Base-by-base conservation (phyloP, 2,888 invertebrate species). In the Amphipoea oculea region DNA sequence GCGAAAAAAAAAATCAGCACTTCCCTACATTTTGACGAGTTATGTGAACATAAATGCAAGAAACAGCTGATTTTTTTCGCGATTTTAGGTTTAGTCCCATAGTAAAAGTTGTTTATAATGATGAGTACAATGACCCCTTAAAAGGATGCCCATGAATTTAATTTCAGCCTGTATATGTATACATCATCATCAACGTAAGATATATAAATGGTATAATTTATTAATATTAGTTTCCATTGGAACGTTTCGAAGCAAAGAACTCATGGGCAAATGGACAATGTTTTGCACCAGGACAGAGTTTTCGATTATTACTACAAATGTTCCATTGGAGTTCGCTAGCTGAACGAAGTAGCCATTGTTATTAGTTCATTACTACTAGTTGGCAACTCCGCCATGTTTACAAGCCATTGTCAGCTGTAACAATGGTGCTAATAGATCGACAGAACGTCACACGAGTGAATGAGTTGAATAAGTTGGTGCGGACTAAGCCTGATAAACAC, bases 351-450 rank as follows among this genome's bases (percentile, higher is more conserved):
- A 54, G 11, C n/a, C n/a, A 69, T 69, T 78, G 63, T 63, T n/a
- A 54, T 54, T 36, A 23, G 54, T 54, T 54, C 54, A 54, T 9
- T 23, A 23, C 7, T 54, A 20, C 54, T 54, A 54, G 76, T 76
- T 78, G n/a, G 36, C 1, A 63, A 78, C 69, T 78, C 51, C 54
- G 20, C 20, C 36, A 42, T 69, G 69, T 69, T 77, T 54, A 42
- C 62, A 40, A 6, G 0, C 42, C 68, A 77, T 63, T 78, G 77
- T 69, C 68, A 6, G 69, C 45, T 51, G 60, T 42, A 45, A 79
- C 78, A 73, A 79, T 54, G 66, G 68, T 14, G 51, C 11, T 73
- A 73, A 68, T 48, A 67, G 36, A 73, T 78, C 78, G 78, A 36
- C 60, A 36, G 29, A 62, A 7, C 6, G 36, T 62, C 51, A 54